Evolutionary conservation across 2,797 vertebrate species (phyloP), one percentile per base, ranked within the genome.

Genomic region (Neosilurus mollespiculum): DNA sequence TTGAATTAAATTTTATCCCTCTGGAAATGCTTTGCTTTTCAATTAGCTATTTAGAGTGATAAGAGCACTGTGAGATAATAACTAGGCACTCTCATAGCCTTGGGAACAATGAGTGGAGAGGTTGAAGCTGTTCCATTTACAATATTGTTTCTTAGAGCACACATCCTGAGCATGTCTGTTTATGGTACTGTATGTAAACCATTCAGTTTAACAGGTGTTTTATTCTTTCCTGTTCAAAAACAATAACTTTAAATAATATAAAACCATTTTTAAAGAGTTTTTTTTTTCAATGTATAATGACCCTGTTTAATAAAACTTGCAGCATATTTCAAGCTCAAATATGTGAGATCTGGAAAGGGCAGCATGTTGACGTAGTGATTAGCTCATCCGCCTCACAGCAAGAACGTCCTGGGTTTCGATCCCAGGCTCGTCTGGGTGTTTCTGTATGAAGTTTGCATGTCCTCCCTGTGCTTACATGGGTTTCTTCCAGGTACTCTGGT

Each of bases 11-110:
- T 43, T 58, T 14, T n/a, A 83, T 49, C 34, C 34, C 30, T 51
- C 54, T 66, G 80, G 79, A 83, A 84, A 73, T 11, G 18, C 18
- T 73, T 82, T 73, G 20, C 78, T 16, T 81, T 61, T 62, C 71
- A 81, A 51, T 86, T 72, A 83, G 72, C 78, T 78, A 30, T 85
- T 81, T 80, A 67, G 66, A 75, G 77, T 54, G 62, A 83, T 51
- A 79, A 56, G 43, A 64, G 43, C 49, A 78, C 61, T 85, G 59
- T 56, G 66, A 82, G 67, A 85, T 85, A 82, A 81, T 85, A 85
- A 72, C 66, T 66, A 81, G 49, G 65, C 65, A 78, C 79, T 69
- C 64, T 81, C 64, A 58, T 66, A 78, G 84, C 66, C 73, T 66
- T 78, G 75, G 58, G 84, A 82, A 82, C 58, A 85, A 62, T 64